These are phyloP conservation scores for Atrichornis clamosus DNA, from an alignment of 2,113 vertebrate genomes.

Conservation along the genomic window DNA sequence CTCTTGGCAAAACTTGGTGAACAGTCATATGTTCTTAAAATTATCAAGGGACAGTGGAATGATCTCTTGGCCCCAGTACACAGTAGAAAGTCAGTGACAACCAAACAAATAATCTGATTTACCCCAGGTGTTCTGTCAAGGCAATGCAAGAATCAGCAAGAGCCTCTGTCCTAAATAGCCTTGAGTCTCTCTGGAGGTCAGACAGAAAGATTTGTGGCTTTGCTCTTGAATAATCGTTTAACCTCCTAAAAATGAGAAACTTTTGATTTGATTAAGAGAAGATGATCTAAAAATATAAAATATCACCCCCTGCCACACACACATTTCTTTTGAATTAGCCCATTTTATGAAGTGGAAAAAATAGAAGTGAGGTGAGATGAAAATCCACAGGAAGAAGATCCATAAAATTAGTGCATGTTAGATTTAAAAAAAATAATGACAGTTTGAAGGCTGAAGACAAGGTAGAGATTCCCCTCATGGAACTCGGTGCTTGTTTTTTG, in stretches of 20 bases:
- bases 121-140: background rate
- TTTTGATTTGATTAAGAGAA: background rate
- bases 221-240: background rate
- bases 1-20: background rate
- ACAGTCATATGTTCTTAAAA: background rate
- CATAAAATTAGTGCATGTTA: background rate
- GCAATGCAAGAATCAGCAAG: background rate
- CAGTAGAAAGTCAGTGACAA: background rate
- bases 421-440: background rate
- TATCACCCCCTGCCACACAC: too few species aligned
- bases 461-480: background rate
- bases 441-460: background rate
- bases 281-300: background rate
- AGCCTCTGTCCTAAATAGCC: background rate
- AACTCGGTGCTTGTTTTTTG: background rate
- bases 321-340: background rate
- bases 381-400: background rate
- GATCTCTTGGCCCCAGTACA: background rate
- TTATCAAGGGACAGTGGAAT: background rate
- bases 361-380: background rate
- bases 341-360: background rate
- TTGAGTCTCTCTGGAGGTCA: background rate
- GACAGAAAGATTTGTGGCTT: background rate
- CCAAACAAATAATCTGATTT: background rate
- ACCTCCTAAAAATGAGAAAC: background rate